phyloP scores from a whole-genome alignment of 1,140 invertebrate genomes.

The Whitmania pigra region DNA sequence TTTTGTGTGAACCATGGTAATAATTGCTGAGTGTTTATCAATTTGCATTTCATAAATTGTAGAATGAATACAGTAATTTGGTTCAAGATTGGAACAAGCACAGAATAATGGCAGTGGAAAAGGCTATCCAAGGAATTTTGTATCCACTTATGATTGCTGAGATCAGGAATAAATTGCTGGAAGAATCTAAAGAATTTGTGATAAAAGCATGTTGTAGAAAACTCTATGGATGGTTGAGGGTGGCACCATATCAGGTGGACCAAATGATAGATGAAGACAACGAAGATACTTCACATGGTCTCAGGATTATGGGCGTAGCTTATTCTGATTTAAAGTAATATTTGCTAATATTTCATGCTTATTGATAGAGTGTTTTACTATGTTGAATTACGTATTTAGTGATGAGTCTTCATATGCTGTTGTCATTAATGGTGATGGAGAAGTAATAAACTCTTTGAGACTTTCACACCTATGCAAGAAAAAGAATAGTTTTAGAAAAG shows the following conservation, averaged over 20 bases:
- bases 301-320: conserved; percentile 72
- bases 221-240: conserved; percentile 79
- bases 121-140: conserved; percentile 73
- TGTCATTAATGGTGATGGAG: conserved; percentile 74
- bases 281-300: conserved; percentile 64
- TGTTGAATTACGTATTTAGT: conserved; percentile 25
- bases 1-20: no score
- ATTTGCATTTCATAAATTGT: no score
- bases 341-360: no score
- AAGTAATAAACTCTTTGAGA: conserved; percentile 76
- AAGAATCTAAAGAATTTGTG: conserved; percentile 79
- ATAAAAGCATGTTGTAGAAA: conserved; percentile 57
- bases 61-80: conserved; percentile 85
- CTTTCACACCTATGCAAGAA: conserved; percentile 70
- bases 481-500: conserved; percentile 54
- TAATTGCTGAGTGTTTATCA: no score
- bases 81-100: conserved; percentile 92
- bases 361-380: neutral
- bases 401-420: conserved; percentile 77
- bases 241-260: conserved; percentile 68
- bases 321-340: conserved; percentile 43
- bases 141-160: conserved; percentile 80
- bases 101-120: conserved; percentile 69
- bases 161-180: conserved; percentile 60
- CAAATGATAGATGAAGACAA: conserved; percentile 63